Percentiles rank a stretch among this genome's conserved stretches.
Evolutionary conservation across 1,140 invertebrate genomes (phyloP).

Genomic region (Linepithema humile): DNA sequence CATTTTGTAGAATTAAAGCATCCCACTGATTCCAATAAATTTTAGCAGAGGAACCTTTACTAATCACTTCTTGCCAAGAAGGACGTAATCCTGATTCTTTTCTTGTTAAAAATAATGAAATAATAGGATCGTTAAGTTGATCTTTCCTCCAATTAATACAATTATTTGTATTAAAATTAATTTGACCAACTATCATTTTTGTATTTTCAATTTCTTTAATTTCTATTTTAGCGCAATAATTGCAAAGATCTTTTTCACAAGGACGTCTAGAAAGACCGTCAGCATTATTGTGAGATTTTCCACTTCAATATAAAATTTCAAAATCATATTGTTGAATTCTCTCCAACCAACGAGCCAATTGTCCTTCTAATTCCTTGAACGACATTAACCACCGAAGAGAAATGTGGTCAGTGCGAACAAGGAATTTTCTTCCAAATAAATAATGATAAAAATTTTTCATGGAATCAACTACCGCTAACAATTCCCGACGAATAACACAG

Average conservation of each 20-base stretch:
- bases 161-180: too few relatives aligned
- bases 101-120: too few relatives aligned
- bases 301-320: not conserved
- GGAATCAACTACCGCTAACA: not conserved
- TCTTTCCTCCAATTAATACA: too few relatives aligned
- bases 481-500: not conserved
- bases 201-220: not conserved
- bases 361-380: not conserved
- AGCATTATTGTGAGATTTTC: not conserved
- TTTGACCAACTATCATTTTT: too few relatives aligned
- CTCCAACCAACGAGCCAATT: not conserved
- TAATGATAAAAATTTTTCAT: not conserved
- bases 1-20: too few relatives aligned
- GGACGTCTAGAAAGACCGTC: not conserved
- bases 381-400: not conserved
- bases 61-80: too few relatives aligned
- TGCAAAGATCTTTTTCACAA: not conserved
- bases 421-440: not conserved
- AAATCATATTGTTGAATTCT: conserved; percentile 24
- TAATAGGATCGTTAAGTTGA: too few relatives aligned
- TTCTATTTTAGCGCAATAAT: not conserved
- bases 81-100: too few relatives aligned
- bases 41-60: too few relatives aligned
- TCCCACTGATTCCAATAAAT: too few relatives aligned
- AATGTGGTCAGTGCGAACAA: too few relatives aligned